Conservation (phyloP, 2,797 vertebrate species). For the Anas flavirostris region DNA sequence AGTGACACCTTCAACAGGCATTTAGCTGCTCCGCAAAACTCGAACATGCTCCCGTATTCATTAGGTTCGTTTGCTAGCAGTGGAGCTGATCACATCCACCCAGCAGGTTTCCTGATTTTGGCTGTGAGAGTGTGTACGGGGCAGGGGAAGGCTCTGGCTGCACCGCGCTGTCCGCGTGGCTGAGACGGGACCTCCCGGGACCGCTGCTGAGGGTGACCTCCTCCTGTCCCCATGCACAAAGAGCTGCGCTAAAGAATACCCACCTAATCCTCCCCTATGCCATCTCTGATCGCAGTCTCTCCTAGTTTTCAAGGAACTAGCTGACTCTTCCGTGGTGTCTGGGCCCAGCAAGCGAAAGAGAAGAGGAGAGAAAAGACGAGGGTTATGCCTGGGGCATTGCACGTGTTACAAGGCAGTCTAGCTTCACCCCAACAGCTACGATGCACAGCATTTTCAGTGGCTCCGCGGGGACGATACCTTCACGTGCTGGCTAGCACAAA, state of each 20-base stretch:
- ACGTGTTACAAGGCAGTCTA: not conserved
- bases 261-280: not conserved
- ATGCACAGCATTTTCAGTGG: not conserved
- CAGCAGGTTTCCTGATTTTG: not conserved
- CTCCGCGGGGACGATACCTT: not conserved
- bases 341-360: not conserved
- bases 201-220: not conserved
- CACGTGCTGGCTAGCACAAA: not conserved
- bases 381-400: not conserved
- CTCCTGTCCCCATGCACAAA: not conserved
- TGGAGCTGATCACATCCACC: not conserved
- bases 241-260: not conserved
- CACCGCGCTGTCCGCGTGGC: rapidly evolving
- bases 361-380: not conserved
- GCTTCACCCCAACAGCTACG: not conserved
- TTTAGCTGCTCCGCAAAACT: not conserved
- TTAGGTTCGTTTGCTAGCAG: not conserved
- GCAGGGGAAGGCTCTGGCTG: not conserved
- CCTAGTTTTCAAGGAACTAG: not conserved
- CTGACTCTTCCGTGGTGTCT: not conserved
- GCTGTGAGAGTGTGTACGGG: not conserved
- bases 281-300: not conserved
- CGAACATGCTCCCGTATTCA: not conserved
- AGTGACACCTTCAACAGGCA: not conserved
- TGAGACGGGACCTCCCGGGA: not conserved